Percentiles rank a stretch among this genome's conserved stretches.
These are phyloP conservation scores for Clarias platycephalus DNA, from an alignment of 2,797 vertebrate genomes.

Conservation along the genomic window DNA sequence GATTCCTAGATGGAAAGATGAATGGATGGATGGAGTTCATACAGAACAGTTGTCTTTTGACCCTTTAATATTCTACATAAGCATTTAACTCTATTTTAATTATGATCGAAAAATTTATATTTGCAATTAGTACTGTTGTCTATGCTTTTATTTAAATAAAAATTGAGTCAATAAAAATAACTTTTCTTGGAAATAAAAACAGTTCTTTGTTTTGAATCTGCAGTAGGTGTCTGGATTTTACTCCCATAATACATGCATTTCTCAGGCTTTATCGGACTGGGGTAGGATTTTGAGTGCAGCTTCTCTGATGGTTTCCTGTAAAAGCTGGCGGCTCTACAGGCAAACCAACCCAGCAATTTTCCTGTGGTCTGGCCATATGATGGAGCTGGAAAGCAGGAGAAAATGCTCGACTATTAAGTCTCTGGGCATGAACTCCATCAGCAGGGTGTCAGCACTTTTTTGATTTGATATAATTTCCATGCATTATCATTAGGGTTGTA, in stretches of 20 bases:
- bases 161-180: not conserved
- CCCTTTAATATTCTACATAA: not conserved
- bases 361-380: conserved; percentile 75
- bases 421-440: conserved; percentile 7
- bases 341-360: conserved; percentile 86
- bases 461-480: conserved; percentile 18
- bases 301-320: conserved; percentile 96
- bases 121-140: not conserved
- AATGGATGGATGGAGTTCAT: not conserved
- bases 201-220: not conserved
- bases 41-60: not conserved
- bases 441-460: conserved; percentile 22
- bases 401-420: conserved; percentile 7
- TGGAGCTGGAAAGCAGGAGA: conserved; percentile 67
- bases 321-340: conserved; percentile 94
- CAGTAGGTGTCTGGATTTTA: not conserved
- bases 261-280: conserved; percentile 77
- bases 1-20: no score
- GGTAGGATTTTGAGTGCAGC: conserved; percentile 91
- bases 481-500: not conserved
- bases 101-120: not conserved
- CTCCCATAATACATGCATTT: not conserved
- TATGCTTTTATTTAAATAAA: not conserved
- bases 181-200: not conserved
- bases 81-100: not conserved